Base-by-base conservation (phyloP, 2,113 vertebrate species). In the Melanerpes formicivorus region DNA sequence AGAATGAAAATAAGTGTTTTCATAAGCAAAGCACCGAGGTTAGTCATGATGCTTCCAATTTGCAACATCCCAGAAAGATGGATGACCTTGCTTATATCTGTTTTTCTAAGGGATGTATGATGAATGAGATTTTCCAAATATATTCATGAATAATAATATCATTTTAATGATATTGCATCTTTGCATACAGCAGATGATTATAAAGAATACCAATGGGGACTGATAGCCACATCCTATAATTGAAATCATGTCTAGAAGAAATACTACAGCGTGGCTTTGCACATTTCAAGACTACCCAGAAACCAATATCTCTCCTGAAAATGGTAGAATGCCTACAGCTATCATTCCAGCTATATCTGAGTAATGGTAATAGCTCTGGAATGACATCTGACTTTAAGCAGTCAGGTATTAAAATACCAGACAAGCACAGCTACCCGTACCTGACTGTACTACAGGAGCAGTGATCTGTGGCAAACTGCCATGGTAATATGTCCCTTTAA, bases 361-460 rank as follows among this genome's bases (percentile, higher is more conserved):
- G 82, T 95, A 93, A 96, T 89, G 72, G 60, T 97, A 96, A 96
- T 95, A 93, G 94, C 82, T 94, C 82, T 93, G 96, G 95, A 97
- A 96, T 96, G 94, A 96, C 92, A 96, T 95, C 96, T 97, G 96
- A 96, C 87, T 93, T 96, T 89, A 94, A 95, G 94, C 80, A 96
- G 80, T 71, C 87, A 95, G 87, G 94, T 96, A 96, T 97, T 97
- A 96, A 97, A 97, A 97, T 96, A 95, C 96, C 96, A 97, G 96
- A 96, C 96, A 84, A 92, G 80, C 70, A 65, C 52, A 3, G 87
- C 89, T 95, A 84, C 87, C 84, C 0, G 25, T 95, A 95, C 95
- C 96, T 96, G 95, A 95, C 93, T 88, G 89, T 63, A 97, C 89
- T 95, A 44, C 88, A n/a, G 60, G 87, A 96, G 56, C 87, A 96